A percentile compares a stretch with the other conserved stretches of the same genome.
These are phyloP conservation scores for Montipora cactus DNA, from an alignment of 64 coral and sea anemone species.

Conservation along the genomic window DNA sequence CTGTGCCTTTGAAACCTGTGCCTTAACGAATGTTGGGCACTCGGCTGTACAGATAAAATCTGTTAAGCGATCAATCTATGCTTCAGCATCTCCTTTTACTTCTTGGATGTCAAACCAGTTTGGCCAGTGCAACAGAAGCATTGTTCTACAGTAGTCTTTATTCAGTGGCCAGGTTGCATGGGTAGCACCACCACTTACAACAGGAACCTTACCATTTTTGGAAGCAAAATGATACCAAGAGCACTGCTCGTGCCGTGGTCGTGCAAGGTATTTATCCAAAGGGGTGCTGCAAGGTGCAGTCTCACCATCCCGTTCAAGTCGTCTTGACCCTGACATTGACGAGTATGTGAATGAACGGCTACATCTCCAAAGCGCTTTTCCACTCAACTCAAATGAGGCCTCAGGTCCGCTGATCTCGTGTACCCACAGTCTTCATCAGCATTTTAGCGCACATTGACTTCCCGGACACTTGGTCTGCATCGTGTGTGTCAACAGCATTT, in stretches of 20 bases:
- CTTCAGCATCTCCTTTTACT: background rate
- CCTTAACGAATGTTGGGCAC: constrained; percentile 19
- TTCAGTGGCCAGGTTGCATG: constrained; percentile 35
- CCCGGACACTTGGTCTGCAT: constrained; percentile 24
- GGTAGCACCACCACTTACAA: constrained; percentile 57
- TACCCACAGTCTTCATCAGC: background rate
- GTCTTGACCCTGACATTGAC: constrained; percentile 39
- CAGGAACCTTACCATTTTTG: constrained; percentile 20
- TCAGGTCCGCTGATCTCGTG: constrained; percentile 10
- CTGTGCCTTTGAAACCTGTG: background rate
- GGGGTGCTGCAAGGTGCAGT: constrained; percentile 14
- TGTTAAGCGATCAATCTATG: background rate
- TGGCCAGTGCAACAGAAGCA: constrained; percentile 45
- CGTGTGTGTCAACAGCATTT: constrained; percentile 9
- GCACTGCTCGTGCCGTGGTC: background rate
- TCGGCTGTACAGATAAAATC: background rate
- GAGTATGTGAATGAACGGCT: constrained; percentile 3
- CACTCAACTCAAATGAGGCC: too few species aligned
- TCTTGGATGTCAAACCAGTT: constrained; percentile 24
- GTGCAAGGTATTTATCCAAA: constrained; percentile 29
- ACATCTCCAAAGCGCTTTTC: too few species aligned
- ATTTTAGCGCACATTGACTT: too few species aligned
- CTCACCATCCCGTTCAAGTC: constrained; percentile 49
- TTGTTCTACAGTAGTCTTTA: constrained; percentile 34
- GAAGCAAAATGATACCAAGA: constrained; percentile 27